Conservation (phyloP, 2,797 vertebrate genomes). For the Catamblyrhynchus diadema region DNA sequence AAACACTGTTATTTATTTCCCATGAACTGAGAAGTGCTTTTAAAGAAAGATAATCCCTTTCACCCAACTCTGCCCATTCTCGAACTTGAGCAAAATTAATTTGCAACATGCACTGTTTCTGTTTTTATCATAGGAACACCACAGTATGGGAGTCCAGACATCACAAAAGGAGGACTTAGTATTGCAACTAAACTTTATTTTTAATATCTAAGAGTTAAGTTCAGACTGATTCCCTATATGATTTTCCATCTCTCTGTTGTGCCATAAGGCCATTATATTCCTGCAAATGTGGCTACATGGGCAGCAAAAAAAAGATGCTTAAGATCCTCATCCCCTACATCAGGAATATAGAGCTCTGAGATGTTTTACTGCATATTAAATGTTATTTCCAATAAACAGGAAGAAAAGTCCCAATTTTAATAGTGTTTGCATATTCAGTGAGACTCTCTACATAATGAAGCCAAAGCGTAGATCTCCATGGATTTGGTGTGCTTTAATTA, state of each 20-base stretch:
- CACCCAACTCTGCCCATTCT: neutral
- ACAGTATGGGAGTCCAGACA: neutral
- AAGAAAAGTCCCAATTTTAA: neutral
- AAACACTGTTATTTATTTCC: neutral
- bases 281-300: neutral
- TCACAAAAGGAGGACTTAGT: neutral
- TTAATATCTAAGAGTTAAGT: neutral
- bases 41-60: neutral
- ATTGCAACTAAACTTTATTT: neutral
- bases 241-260: neutral
- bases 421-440: neutral
- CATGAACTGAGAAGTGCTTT: neutral
- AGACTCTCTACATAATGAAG: neutral
- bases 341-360: neutral
- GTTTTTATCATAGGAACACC: neutral
- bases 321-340: neutral
- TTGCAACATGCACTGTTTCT: rapidly evolving
- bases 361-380: neutral
- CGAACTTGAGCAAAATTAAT: neutral
- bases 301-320: neutral
- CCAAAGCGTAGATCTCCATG: neutral
- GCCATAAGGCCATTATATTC: neutral
- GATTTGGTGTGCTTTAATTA: conserved; percentile 9
- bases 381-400: conserved; percentile 17
- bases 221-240: neutral